Evolutionary conservation across 2,113 vertebrate genomes (phyloP).

Genomic region (Elephantulus edwardii): DNA sequence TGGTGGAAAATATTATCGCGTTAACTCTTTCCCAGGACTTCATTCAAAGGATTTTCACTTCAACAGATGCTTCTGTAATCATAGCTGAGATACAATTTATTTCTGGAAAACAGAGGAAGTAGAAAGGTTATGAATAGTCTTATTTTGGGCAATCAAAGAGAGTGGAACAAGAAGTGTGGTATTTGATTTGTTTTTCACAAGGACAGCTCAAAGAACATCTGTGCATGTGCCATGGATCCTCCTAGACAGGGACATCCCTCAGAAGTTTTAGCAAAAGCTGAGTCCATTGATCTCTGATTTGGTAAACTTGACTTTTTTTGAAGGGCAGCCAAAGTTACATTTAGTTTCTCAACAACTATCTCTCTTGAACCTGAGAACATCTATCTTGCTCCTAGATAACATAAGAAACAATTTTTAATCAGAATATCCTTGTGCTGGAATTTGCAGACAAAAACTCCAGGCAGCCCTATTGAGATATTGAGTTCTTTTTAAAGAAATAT

Average conservation of each 20-base stretch:
- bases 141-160: constrained; percentile 71
- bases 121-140: constrained; percentile 64
- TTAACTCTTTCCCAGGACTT: constrained; percentile 60
- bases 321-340: constrained; percentile 80
- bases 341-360: constrained; percentile 67
- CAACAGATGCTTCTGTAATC: constrained; percentile 65
- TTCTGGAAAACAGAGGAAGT: constrained; percentile 70
- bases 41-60: constrained; percentile 58
- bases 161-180: constrained; percentile 60
- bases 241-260: constrained; percentile 43
- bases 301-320: constrained; percentile 76
- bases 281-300: constrained; percentile 74
- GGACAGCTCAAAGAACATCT: constrained; percentile 62
- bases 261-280: constrained; percentile 69
- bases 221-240: constrained; percentile 18
- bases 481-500: constrained; percentile 14
- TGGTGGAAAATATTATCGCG: background rate
- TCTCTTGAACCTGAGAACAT: constrained; percentile 54
- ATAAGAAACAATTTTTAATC: constrained; percentile 64
- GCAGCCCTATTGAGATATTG: background rate
- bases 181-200: constrained; percentile 78
- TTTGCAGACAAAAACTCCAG: constrained; percentile 33
- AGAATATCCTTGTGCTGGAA: constrained; percentile 66
- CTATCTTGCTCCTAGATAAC: constrained; percentile 65
- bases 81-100: constrained; percentile 65